Percentiles rank a stretch among this genome's conserved stretches.
phyloP scores from a whole-genome alignment of 2,797 vertebrate genomes.

The Lepidocolaptes lacrymiger region DNA sequence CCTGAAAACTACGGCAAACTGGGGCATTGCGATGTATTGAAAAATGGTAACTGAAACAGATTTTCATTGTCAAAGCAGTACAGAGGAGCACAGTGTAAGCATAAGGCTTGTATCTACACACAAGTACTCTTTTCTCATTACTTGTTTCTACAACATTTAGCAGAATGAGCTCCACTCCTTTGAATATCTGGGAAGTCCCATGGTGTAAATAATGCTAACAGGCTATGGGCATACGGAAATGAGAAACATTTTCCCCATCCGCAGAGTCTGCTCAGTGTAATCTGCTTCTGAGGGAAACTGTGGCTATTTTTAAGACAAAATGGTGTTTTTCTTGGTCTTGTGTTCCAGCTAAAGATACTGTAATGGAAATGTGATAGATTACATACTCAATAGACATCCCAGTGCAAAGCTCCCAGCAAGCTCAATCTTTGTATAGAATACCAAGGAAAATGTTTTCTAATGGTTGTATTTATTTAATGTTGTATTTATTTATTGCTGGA shows the following conservation, averaged over 20 bases:
- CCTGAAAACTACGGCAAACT: not conserved
- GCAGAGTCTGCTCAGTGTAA: not conserved
- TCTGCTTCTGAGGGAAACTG: slow-evolving; percentile 28
- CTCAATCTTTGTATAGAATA: slow-evolving; percentile 2
- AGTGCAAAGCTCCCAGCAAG: slow-evolving; percentile 2
- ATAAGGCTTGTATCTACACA: not conserved
- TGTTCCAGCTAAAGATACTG: slow-evolving; percentile 18
- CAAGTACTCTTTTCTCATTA: not conserved
- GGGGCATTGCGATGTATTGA: not conserved
- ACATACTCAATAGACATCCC: not conserved
- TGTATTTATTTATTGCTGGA: not conserved
- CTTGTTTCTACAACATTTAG: not conserved
- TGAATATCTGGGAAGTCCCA: not conserved
- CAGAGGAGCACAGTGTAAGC: not conserved
- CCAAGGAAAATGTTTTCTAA: slow-evolving; percentile 23
- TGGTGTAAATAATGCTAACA: slow-evolving; percentile 25
- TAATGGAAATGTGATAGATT: slow-evolving; percentile 37
- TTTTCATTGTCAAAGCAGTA: not conserved
- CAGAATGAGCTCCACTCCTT: not conserved
- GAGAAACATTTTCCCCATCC: slow-evolving; percentile 9
- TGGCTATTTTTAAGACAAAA: slow-evolving; percentile 42
- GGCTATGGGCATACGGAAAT: not conserved
- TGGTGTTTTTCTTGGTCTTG: slow-evolving; percentile 39
- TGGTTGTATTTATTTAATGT: slow-evolving; percentile 7
- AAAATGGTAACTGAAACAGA: not conserved